These are phyloP conservation scores for Holothuria leucospilota DNA, from an alignment of 53 echinoderm and acorn worm genomes.

Conservation along the genomic window DNA sequence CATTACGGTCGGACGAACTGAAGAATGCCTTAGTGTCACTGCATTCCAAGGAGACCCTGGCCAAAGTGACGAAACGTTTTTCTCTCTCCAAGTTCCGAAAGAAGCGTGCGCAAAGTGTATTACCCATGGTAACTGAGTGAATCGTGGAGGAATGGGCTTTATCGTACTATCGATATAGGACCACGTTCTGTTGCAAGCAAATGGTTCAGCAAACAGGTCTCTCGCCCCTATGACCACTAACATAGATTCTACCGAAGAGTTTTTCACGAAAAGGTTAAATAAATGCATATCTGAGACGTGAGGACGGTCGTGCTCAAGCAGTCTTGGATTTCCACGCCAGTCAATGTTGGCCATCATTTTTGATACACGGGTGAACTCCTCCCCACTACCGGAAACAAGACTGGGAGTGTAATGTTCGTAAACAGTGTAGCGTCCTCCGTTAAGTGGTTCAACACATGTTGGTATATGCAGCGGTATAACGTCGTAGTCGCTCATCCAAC, in stretches of 20 bases:
- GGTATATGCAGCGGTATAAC: background rate
- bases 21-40: no score
- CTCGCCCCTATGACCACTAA: no score
- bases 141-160: background rate
- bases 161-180: no score
- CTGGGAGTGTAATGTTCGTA: background rate
- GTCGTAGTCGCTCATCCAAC: slow-evolving; percentile 22
- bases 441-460: background rate
- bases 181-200: background rate
- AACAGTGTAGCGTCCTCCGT: background rate
- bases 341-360: background rate
- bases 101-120: slow-evolving; percentile 1
- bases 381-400: background rate
- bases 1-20: no score
- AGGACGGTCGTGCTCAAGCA: background rate
- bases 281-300: slow-evolving; percentile 25
- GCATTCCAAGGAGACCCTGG: background rate
- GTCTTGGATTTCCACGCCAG: background rate
- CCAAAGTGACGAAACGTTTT: background rate
- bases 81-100: background rate
- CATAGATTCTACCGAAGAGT: background rate
- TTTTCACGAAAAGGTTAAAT: background rate
- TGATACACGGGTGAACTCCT: background rate
- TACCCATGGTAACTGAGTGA: background rate
- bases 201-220: no score